Conservation (phyloP, 1,140 invertebrate genomes). For the Microplitis mediator region DNA sequence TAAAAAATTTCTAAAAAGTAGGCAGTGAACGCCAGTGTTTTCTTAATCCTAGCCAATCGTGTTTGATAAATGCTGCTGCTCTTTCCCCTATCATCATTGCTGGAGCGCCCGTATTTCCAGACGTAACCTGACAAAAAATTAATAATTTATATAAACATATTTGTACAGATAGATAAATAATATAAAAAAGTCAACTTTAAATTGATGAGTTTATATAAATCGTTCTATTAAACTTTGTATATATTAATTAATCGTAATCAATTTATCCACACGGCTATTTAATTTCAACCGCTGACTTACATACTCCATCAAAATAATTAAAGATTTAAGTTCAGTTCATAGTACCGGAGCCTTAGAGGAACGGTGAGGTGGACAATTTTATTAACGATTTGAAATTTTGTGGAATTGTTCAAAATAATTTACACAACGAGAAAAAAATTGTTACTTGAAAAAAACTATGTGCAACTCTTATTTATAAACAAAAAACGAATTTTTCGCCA, state of each 20-base stretch:
- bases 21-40: conserved; percentile 49
- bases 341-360: too few species aligned
- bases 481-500: too few species aligned
- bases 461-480: too few species aligned
- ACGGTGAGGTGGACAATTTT: too few species aligned
- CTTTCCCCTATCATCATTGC: conserved; percentile 68
- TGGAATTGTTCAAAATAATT: too few species aligned
- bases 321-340: too few species aligned
- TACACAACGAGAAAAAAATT: too few species aligned
- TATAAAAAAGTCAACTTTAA: not conserved
- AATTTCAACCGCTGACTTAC: too few species aligned
- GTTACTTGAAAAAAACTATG: too few species aligned
- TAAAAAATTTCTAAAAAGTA: conserved; percentile 34
- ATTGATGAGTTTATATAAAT: not conserved
- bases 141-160: not conserved
- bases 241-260: not conserved
- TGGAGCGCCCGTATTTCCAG: conserved; percentile 62
- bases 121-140: conserved; percentile 47
- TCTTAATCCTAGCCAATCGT: conserved; percentile 50
- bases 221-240: conserved; percentile 14
- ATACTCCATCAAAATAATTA: too few species aligned
- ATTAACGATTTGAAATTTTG: too few species aligned
- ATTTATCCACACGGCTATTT: too few species aligned
- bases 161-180: not conserved
- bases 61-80: conserved; percentile 60